These are phyloP conservation scores for Paralichthys olivaceus DNA, from an alignment of 2,113 vertebrate genomes.

Conservation along the genomic window DNA sequence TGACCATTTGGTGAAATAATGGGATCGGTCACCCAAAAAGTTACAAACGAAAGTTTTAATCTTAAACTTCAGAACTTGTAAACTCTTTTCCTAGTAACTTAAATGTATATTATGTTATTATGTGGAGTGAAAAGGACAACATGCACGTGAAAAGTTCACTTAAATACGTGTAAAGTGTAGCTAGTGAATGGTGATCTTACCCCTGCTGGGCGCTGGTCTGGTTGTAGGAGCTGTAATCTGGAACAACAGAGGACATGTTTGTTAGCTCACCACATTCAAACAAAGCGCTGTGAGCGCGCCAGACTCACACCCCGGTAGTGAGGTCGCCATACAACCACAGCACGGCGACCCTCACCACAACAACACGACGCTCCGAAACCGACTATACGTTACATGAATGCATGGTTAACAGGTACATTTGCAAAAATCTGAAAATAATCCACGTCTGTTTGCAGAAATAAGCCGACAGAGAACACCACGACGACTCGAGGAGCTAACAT, in stretches of 20 bases:
- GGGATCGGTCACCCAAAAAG: too few species aligned
- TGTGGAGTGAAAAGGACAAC: background rate
- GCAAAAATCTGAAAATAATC: too few species aligned
- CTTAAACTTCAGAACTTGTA: too few species aligned
- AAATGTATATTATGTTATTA: too few species aligned
- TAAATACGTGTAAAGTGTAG: background rate
- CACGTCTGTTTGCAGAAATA: background rate
- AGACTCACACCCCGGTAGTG: conserved; percentile 11
- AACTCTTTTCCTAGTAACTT: too few species aligned
- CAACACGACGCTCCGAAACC: background rate
- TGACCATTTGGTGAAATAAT: background rate
- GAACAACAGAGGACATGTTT: background rate
- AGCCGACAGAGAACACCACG: background rate
- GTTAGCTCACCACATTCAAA: background rate
- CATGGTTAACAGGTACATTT: too few species aligned
- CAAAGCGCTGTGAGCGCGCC: conserved; percentile 45
- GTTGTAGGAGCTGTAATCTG: conserved; percentile 97
- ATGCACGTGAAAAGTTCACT: background rate
- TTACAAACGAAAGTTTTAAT: too few species aligned
- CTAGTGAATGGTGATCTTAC: conserved; percentile 78
- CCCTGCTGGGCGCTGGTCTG: conserved; percentile 94
- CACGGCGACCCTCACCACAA: too few species aligned
- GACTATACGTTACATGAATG: background rate
- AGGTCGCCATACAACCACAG: conserved; percentile 16
- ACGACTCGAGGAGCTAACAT: background rate